phyloP scores from a whole-genome alignment of 2,888 invertebrate genomes.

The Agonum fuliginosum region DNA sequence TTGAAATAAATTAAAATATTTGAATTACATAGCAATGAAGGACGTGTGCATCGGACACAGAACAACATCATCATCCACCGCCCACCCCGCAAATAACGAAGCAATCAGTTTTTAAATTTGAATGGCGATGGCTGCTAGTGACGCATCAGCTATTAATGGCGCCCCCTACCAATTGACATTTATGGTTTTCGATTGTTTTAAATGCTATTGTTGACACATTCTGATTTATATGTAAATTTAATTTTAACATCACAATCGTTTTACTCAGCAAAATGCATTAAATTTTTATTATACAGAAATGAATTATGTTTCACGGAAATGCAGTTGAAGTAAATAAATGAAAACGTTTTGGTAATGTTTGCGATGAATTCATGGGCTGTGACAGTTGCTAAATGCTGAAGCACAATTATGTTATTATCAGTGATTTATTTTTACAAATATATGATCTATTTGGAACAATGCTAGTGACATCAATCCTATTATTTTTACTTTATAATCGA shows the following conservation, averaged over 20 bases:
- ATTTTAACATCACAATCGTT: conserved; percentile 49
- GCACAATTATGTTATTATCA: conserved; percentile 16
- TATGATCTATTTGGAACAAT: conserved; percentile 15
- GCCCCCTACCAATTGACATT: conserved; percentile 45
- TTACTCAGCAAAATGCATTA: conserved; percentile 47
- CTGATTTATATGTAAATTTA: conserved; percentile 57
- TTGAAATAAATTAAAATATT: conserved; percentile 38
- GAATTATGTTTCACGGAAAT: conserved; percentile 32
- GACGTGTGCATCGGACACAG: background rate
- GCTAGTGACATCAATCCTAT: background rate
- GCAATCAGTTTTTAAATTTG: conserved; percentile 38
- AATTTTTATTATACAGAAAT: conserved; percentile 24
- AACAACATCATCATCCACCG: background rate
- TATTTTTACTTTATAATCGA: background rate
- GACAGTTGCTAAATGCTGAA: conserved; percentile 31
- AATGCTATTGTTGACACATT: conserved; percentile 43
- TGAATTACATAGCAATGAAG: conserved; percentile 15
- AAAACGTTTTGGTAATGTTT: conserved; percentile 36
- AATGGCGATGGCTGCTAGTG: conserved; percentile 34
- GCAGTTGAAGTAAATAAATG: conserved; percentile 37
- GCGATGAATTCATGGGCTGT: conserved; percentile 13
- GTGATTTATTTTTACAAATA: conserved; percentile 27
- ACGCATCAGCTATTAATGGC: conserved; percentile 41
- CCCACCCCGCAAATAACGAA: conserved; percentile 15
- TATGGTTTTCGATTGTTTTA: conserved; percentile 55